These are phyloP conservation scores for Embidobia sp. DNA, from an alignment of 2,888 invertebrate genomes.

Conservation along the genomic window DNA sequence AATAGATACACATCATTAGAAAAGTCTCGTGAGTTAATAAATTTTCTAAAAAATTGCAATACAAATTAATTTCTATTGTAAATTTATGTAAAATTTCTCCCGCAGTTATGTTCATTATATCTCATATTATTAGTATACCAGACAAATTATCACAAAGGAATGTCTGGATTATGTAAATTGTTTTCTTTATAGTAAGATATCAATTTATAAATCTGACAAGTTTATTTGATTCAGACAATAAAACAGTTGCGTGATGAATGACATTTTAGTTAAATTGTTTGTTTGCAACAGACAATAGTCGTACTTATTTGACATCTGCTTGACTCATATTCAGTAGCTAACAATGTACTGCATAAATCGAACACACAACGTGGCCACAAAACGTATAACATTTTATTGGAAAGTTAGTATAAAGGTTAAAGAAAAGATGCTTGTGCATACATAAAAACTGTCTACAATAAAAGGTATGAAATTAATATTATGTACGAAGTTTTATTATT, in stretches of 20 bases:
- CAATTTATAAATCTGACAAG: constrained; percentile 6
- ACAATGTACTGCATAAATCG: constrained; percentile 6
- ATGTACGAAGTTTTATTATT: too few species aligned
- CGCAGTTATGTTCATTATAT: too few species aligned
- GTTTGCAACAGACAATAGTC: constrained; percentile 30
- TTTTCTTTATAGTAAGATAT: background rate
- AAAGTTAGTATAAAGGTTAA: background rate
- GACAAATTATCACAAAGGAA: background rate
- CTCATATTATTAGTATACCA: background rate
- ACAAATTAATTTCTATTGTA: background rate
- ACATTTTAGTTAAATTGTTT: constrained; percentile 27
- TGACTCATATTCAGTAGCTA: constrained; percentile 12
- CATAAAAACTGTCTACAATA: too few species aligned
- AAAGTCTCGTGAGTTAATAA: background rate
- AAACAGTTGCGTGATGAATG: constrained; percentile 31
- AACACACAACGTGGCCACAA: background rate
- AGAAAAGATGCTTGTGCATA: background rate
- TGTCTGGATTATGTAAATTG: constrained; percentile 12
- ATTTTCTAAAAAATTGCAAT: background rate
- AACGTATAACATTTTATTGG: background rate
- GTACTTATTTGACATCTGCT: constrained; percentile 31
- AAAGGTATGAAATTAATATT: too few species aligned
- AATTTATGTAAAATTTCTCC: background rate
- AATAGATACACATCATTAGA: too few species aligned
- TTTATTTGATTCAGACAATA: constrained; percentile 29